A percentile compares a stretch with the other conserved stretches of the same genome.
These are phyloP conservation scores for Heterotilapia buettikoferi DNA, from an alignment of 2,113 vertebrate genomes.

Conservation along the genomic window DNA sequence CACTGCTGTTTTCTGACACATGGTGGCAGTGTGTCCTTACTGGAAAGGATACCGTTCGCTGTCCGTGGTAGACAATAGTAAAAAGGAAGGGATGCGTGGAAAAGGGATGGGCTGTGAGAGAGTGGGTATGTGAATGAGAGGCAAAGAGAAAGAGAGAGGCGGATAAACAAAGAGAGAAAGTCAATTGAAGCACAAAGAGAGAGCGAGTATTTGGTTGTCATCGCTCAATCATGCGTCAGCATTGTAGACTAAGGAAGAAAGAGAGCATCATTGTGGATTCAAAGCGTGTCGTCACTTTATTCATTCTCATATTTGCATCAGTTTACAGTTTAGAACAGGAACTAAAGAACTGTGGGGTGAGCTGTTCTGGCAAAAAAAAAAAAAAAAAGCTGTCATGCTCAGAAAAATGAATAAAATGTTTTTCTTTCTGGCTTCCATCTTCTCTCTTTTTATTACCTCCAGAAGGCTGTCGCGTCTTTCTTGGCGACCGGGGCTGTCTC, in stretches of 20 bases:
- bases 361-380: not conserved
- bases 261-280: not conserved
- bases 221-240: not conserved
- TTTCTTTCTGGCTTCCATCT: not conserved
- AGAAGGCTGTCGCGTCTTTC: slow-evolving; percentile 91
- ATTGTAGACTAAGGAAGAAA: not conserved
- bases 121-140: not conserved
- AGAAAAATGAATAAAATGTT: not conserved
- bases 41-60: not conserved
- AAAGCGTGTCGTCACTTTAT: not conserved
- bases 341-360: not conserved
- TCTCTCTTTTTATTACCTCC: slow-evolving; percentile 78
- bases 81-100: not conserved
- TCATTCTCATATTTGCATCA: not conserved
- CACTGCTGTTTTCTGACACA: slow-evolving; percentile 33
- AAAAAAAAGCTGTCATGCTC: not conserved
- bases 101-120: slow-evolving; percentile 3
- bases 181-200: not conserved
- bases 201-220: not conserved
- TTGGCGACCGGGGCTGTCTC: slow-evolving; percentile 92
- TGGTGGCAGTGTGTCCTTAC: slow-evolving; percentile 58
- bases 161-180: not conserved
- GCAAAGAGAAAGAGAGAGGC: not conserved
- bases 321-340: not conserved
- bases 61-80: not conserved